Evolutionary conservation across 2,888 invertebrate species (phyloP), one percentile per base, ranked within the genome.

Genomic region (Orthosia gothica): DNA sequence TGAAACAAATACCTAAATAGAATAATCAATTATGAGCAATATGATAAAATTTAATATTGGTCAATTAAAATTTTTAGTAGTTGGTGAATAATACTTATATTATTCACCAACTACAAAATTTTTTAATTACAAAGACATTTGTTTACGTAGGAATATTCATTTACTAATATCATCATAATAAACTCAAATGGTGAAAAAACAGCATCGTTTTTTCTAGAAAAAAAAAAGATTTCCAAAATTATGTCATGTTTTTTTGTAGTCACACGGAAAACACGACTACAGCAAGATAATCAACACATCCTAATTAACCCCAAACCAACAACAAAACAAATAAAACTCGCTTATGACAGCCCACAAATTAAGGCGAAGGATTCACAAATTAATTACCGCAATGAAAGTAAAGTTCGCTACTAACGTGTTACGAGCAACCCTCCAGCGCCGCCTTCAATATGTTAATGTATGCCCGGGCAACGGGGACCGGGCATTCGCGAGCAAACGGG

Each of bases 311-410:
- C 54, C 3, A 70, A 75, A 75, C 74, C 63, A 58, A 77, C 50
- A 74, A 74, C 67, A 74, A 80, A 81, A 83, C 78, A 81, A 79
- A 81, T 76, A 79, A 74, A 83, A 81, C 77, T 75, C 72, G 65
- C 70, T 78, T 61, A 81, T 71, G 74, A 79, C 69, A 75, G 73
- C 81, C 63, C 68, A 77, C 77, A 86, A 87, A 87, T 88, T 89
- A 89, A 86, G 79, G 84, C 81, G 86, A 86, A 81, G 84, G 88
- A 88, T 86, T 87, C 88, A 87, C 84, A 89, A 92, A 91, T 92
- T 92, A 92, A 93, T 93, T 91, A 90, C 92, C 90, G 88, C 89
- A 89, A 88, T 88, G 87, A 90, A 89, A 91, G 88, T 88, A 88
- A 91, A 92, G 89, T 91, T 90, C 85, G 86, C 91, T 88, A 82